Conservation (phyloP, 2,113 vertebrate genomes). For the Phasianus colchicus region DNA sequence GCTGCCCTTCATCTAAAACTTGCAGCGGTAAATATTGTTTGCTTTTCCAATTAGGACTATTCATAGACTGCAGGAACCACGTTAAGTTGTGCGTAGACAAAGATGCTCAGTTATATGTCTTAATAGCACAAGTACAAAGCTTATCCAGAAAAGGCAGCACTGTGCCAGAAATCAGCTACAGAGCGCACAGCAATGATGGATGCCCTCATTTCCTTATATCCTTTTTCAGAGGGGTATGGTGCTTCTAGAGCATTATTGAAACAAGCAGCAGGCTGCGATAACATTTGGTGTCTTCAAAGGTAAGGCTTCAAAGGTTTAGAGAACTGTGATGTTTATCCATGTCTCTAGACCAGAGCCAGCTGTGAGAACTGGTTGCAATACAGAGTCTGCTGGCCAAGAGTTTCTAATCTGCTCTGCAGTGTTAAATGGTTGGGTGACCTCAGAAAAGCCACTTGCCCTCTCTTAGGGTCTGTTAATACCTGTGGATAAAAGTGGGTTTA, state of each 20-base stretch:
- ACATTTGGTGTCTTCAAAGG: background rate
- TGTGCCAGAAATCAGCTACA: background rate
- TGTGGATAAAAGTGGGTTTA: constrained; percentile 25
- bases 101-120: background rate
- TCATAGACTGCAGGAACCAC: background rate
- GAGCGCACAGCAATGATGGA: background rate
- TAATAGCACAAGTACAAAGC: background rate
- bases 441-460: background rate
- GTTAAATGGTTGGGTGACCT: constrained; percentile 22
- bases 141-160: background rate
- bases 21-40: constrained; percentile 76
- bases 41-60: background rate
- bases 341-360: background rate
- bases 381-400: background rate
- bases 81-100: background rate
- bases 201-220: background rate
- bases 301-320: background rate
- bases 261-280: background rate
- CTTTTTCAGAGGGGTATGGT: background rate
- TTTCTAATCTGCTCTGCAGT: constrained; percentile 25
- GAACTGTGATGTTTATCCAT: background rate
- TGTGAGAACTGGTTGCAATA: background rate
- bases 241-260: background rate
- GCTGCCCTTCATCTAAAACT: constrained; percentile 85
- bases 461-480: background rate